Evolutionary conservation across 2,797 vertebrate species (phyloP).

Genomic region (Melanogrammus aeglefinus): DNA sequence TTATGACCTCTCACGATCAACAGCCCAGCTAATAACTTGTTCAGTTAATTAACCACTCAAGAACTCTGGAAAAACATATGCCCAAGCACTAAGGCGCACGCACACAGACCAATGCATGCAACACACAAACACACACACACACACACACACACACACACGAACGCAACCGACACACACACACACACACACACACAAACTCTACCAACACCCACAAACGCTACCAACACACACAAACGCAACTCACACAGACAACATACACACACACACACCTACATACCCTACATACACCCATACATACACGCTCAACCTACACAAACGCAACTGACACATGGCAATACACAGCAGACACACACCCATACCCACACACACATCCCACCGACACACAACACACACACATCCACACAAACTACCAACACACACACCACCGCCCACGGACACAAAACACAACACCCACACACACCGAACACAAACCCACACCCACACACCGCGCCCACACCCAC

Average conservation of each 20-base stretch:
- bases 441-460: no score
- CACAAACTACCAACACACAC: no score
- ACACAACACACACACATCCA: no score
- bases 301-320: no score
- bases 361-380: slow-evolving; percentile 4
- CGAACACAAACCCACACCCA: neutral
- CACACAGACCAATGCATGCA: slow-evolving; percentile 1
- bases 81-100: slow-evolving; percentile 1
- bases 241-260: no score
- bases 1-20: slow-evolving; percentile 50
- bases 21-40: slow-evolving; percentile 26
- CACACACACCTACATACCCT: no score
- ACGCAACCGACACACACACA: slow-evolving; percentile 5
- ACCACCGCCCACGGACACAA: no score
- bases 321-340: no score
- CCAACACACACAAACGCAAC: neutral
- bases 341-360: slow-evolving; percentile 5
- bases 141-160: slow-evolving; percentile 23
- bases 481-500: neutral
- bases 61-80: neutral
- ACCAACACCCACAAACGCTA: no score
- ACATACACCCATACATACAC: no score
- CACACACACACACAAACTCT: neutral
- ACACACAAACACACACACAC: no score
- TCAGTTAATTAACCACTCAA: slow-evolving; percentile 9